phyloP scores from a whole-genome alignment of 1,140 invertebrate species.

The Harpegnathos saltator region DNA sequence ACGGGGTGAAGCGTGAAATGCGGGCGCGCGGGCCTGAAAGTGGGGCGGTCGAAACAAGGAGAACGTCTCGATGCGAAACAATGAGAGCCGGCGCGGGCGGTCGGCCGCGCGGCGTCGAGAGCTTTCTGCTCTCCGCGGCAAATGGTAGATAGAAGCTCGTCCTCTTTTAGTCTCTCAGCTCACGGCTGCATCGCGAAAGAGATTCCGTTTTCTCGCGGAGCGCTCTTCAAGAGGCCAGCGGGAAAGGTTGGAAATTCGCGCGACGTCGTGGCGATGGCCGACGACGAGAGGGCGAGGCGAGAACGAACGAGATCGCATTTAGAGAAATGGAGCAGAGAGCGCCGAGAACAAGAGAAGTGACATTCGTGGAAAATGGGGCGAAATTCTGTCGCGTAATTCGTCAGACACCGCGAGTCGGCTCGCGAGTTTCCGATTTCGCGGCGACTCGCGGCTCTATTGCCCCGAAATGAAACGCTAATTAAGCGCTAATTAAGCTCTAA shows the following conservation, averaged over 20 bases:
- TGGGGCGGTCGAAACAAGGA: conserved; percentile 19
- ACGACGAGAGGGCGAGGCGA: conserved; percentile 3
- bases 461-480: too few species aligned
- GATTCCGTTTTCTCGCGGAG: conserved; percentile 7
- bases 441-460: too few species aligned
- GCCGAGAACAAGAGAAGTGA: too few species aligned
- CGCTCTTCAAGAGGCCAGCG: conserved; percentile 29
- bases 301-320: conserved; percentile 18
- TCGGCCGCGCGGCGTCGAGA: not conserved
- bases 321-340: not conserved
- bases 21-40: not conserved
- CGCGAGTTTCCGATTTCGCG: too few species aligned
- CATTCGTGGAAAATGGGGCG: not conserved
- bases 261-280: not conserved
- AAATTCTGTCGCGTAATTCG: not conserved
- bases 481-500: too few species aligned
- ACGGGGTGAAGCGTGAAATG: conserved; percentile 20
- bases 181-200: conserved; percentile 26
- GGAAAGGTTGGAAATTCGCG: conserved; percentile 14
- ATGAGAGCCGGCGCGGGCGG: conserved; percentile 55
- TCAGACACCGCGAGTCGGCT: not conserved
- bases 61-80: conserved; percentile 45
- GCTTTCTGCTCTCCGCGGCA: conserved; percentile 30
- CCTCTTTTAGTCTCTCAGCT: conserved; percentile 20
- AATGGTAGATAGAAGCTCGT: conserved; percentile 46